A percentile compares a stretch with the other conserved stretches of the same genome.
Evolutionary conservation across 2,888 invertebrate genomes (phyloP).

Genomic region (Macropis europaea): DNA sequence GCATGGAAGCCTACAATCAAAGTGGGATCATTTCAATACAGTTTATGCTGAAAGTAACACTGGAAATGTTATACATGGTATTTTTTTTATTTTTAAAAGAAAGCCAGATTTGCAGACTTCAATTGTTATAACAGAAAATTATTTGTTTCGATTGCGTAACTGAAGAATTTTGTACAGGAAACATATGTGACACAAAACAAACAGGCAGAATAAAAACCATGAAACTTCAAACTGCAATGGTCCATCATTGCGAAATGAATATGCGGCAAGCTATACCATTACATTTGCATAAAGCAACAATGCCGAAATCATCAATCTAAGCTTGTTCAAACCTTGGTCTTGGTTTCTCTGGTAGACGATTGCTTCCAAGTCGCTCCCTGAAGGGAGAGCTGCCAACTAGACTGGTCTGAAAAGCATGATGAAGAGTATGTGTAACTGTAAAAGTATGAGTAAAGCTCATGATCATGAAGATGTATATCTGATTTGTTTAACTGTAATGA

Average conservation of each 20-base stretch:
- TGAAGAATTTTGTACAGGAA: background rate
- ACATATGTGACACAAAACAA: slow-evolving; percentile 23
- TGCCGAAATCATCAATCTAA: slow-evolving; percentile 56
- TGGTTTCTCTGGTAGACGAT: slow-evolving; percentile 89
- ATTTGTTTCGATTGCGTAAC: background rate
- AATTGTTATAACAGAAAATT: background rate
- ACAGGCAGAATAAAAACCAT: slow-evolving; percentile 72
- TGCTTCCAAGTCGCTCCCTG: slow-evolving; percentile 94
- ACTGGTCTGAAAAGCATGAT: slow-evolving; percentile 81
- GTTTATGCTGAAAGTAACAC: background rate
- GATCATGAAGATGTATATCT: slow-evolving; percentile 57
- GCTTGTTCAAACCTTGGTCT: slow-evolving; percentile 88
- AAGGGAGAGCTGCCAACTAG: slow-evolving; percentile 88
- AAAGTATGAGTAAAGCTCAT: slow-evolving; percentile 56
- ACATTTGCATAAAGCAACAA: slow-evolving; percentile 60
- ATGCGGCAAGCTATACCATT: slow-evolving; percentile 53
- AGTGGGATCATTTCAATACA: no score
- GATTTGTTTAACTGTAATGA: slow-evolving; percentile 54
- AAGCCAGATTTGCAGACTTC: no score
- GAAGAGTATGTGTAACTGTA: slow-evolving; percentile 62
- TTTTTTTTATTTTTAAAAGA: no score
- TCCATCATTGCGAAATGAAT: slow-evolving; percentile 46
- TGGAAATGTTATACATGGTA: no score
- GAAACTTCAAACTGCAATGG: slow-evolving; percentile 52
- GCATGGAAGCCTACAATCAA: no score